Evolutionary conservation across 2,888 invertebrate genomes (phyloP).

Genomic region (Drosophila ezoana): DNA sequence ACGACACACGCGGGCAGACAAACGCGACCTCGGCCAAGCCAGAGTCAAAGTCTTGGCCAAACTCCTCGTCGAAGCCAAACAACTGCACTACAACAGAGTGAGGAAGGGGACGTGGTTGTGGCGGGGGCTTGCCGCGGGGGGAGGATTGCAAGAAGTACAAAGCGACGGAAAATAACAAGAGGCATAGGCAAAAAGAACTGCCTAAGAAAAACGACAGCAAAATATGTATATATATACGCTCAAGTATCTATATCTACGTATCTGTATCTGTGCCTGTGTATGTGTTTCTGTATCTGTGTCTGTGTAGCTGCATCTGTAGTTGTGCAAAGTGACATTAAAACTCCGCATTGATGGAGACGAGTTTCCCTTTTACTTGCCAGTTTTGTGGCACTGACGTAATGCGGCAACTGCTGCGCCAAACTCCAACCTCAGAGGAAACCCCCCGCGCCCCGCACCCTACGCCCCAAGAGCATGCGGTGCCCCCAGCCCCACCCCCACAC

Average conservation of each 20-base stretch:
- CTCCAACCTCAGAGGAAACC: slow-evolving; percentile 11
- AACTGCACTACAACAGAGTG: slow-evolving; percentile 39
- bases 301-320: slow-evolving; percentile 38
- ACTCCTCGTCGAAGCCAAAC: slow-evolving; percentile 60
- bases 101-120: not conserved
- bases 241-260: slow-evolving; percentile 38
- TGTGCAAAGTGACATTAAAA: slow-evolving; percentile 42
- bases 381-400: slow-evolving; percentile 73
- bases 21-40: slow-evolving; percentile 71
- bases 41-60: slow-evolving; percentile 43
- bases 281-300: slow-evolving; percentile 27
- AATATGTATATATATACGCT: slow-evolving; percentile 44
- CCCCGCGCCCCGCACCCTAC: not conserved
- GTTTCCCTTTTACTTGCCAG: slow-evolving; percentile 78
- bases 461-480: not conserved
- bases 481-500: slow-evolving; percentile 2
- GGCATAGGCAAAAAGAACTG: slow-evolving; percentile 46
- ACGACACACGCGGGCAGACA: slow-evolving; percentile 19
- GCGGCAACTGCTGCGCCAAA: slow-evolving; percentile 73
- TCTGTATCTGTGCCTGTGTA: slow-evolving; percentile 35
- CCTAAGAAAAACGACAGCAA: slow-evolving; percentile 57
- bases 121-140: too few species aligned
- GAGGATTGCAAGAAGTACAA: slow-evolving; percentile 45
- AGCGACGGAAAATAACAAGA: slow-evolving; percentile 64
- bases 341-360: slow-evolving; percentile 54